Evolutionary conservation across 2,113 vertebrate genomes (phyloP).

Genomic region (Marmota monax): DNA sequence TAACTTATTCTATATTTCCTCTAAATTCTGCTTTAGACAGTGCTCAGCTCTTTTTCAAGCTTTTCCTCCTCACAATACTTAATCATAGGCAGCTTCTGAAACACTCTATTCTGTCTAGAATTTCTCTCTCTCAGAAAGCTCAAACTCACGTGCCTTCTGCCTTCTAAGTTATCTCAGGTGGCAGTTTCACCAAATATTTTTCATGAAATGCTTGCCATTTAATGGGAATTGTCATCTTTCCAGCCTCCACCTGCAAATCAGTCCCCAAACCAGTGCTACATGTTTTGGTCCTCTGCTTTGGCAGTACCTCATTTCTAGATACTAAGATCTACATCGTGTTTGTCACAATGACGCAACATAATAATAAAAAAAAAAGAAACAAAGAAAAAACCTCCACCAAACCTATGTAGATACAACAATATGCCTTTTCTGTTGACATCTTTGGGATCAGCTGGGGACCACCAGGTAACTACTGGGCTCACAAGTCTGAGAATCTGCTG

Average conservation of each 20-base stretch:
- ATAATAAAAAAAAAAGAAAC: neutral
- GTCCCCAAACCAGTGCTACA: neutral
- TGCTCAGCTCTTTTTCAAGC: neutral
- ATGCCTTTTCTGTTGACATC: neutral
- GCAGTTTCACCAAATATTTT: neutral
- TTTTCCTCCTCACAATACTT: neutral
- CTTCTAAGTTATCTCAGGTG: neutral
- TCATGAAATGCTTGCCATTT: neutral
- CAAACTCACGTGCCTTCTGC: neutral
- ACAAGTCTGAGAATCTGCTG: neutral
- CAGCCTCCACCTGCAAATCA: neutral
- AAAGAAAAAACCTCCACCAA: neutral
- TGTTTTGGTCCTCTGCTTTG: neutral
- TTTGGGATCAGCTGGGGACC: neutral
- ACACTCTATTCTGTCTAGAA: neutral
- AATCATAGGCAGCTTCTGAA: neutral
- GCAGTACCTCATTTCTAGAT: neutral
- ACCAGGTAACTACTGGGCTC: neutral
- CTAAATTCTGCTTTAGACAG: neutral
- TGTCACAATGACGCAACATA: neutral
- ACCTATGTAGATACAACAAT: neutral
- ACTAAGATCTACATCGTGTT: neutral
- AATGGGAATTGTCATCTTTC: neutral
- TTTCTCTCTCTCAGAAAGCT: neutral
- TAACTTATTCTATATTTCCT: neutral